A percentile compares a stretch with the other conserved stretches of the same genome.
Conservation (phyloP, 1,140 invertebrate genomes). For the Drosophila persimilis region DNA sequence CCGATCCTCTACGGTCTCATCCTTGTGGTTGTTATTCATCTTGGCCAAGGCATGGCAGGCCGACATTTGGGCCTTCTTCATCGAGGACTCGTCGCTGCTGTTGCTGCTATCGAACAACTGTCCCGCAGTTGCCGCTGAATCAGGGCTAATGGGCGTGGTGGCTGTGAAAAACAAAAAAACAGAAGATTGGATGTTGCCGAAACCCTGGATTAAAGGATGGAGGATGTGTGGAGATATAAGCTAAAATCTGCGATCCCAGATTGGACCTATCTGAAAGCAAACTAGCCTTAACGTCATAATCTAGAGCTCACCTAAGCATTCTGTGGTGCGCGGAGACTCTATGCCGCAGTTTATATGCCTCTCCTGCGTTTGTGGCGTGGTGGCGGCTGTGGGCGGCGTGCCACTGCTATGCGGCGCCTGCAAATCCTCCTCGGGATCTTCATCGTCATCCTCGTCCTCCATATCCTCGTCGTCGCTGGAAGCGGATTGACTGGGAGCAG, state of each 20-base stretch:
- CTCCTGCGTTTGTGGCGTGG: no score
- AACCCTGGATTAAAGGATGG: no score
- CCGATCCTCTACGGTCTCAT: slow-evolving; percentile 18
- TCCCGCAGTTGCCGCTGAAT: slow-evolving; percentile 76
- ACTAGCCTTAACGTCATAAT: no score
- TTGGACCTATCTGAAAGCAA: no score
- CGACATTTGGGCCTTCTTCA: slow-evolving; percentile 78
- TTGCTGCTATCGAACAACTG: slow-evolving; percentile 80
- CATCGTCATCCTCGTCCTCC: slow-evolving; percentile 28
- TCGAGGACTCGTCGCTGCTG: slow-evolving; percentile 73
- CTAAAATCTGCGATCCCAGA: no score
- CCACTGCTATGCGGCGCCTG: slow-evolving; percentile 71
- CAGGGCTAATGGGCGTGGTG: slow-evolving; percentile 71
- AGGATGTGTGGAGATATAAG: no score
- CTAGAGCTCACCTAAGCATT: no score
- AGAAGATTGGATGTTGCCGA: no score
- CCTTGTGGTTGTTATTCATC: slow-evolving; percentile 55
- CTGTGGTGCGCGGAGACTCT: no score
- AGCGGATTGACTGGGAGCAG: slow-evolving; percentile 33
- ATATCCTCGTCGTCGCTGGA: slow-evolving; percentile 33
- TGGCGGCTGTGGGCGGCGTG: slow-evolving; percentile 73
- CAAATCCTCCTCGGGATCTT: slow-evolving; percentile 12
- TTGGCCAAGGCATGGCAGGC: slow-evolving; percentile 72
- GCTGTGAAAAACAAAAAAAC: slow-evolving; percentile 49
- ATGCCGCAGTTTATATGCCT: no score